These are phyloP conservation scores for Epizoanthus ramosus DNA, from an alignment of 92 coral and sea anemone species.

Conservation along the genomic window DNA sequence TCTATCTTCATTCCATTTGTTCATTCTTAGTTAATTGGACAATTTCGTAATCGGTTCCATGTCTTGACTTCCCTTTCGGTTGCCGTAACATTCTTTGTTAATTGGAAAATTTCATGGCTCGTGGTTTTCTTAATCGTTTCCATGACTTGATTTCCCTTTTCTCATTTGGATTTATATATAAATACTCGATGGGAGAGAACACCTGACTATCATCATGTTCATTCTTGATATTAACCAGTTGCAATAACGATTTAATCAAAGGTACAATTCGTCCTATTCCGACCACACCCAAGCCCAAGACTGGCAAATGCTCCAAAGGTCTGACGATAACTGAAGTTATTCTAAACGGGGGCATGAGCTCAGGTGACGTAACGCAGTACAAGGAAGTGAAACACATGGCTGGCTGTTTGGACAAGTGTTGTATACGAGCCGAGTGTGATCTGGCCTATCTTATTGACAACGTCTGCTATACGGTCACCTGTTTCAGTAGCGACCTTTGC, in stretches of 20 bases:
- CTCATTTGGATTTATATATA: no score
- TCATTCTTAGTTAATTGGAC: no score
- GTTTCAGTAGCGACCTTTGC: slow-evolving; percentile 88
- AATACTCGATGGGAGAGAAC: no score
- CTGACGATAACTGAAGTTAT: slow-evolving; percentile 79
- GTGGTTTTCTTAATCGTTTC: no score
- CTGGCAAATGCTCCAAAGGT: slow-evolving; percentile 73
- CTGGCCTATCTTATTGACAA: slow-evolving; percentile 85
- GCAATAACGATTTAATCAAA: not conserved
- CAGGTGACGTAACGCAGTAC: slow-evolving; percentile 92
- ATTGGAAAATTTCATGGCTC: no score
- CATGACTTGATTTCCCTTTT: no score
- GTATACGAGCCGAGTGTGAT: slow-evolving; percentile 68
- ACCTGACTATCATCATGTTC: no score
- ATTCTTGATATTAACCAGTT: not conserved
- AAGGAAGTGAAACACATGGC: slow-evolving; percentile 64
- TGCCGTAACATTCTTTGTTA: no score
- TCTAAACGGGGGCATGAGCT: slow-evolving; percentile 92
- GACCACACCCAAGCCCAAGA: slow-evolving; percentile 44
- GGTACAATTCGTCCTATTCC: not conserved
- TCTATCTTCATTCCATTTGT: no score
- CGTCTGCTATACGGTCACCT: slow-evolving; percentile 78
- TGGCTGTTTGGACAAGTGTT: slow-evolving; percentile 82
- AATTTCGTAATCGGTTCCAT: no score
- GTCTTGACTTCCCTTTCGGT: no score